Conservation (phyloP, 2,113 vertebrate genomes). For the Aythya baeri region DNA sequence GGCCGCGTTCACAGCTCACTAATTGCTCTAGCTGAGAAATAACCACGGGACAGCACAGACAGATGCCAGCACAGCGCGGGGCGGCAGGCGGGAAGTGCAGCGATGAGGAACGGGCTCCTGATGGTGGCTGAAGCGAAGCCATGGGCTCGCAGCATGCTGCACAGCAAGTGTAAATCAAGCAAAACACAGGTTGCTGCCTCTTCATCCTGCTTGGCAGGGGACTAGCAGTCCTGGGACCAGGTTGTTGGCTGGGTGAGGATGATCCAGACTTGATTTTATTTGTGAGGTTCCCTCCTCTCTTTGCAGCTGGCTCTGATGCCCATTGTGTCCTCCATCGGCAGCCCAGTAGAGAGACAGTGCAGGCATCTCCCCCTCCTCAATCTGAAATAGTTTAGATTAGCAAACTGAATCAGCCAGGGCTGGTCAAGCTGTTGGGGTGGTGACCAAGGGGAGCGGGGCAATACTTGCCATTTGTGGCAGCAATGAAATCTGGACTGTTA, state of each 20-base stretch:
- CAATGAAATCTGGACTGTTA: accelerated
- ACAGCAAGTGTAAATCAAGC: background rate
- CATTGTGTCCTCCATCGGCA: accelerated
- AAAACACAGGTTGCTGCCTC: background rate
- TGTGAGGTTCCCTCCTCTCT: background rate
- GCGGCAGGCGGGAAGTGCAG: accelerated
- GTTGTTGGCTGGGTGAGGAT: background rate
- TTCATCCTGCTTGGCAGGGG: accelerated
- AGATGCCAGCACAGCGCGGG: accelerated
- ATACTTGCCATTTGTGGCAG: accelerated
- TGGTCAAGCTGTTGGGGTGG: accelerated
- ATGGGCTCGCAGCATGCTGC: accelerated
- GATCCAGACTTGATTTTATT: accelerated
- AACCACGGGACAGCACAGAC: background rate
- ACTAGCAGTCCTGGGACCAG: accelerated
- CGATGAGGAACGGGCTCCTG: background rate
- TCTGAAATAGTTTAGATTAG: accelerated
- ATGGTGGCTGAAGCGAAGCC: accelerated
- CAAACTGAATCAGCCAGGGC: background rate
- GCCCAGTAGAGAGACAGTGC: accelerated
- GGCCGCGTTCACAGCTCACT: accelerated
- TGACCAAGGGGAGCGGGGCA: too few species aligned
- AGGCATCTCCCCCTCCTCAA: too few species aligned
- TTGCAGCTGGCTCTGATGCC: accelerated
- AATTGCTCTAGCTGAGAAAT: accelerated